These are phyloP conservation scores for Crax fasciolata DNA, from an alignment of 2,797 vertebrate genomes.

Conservation along the genomic window DNA sequence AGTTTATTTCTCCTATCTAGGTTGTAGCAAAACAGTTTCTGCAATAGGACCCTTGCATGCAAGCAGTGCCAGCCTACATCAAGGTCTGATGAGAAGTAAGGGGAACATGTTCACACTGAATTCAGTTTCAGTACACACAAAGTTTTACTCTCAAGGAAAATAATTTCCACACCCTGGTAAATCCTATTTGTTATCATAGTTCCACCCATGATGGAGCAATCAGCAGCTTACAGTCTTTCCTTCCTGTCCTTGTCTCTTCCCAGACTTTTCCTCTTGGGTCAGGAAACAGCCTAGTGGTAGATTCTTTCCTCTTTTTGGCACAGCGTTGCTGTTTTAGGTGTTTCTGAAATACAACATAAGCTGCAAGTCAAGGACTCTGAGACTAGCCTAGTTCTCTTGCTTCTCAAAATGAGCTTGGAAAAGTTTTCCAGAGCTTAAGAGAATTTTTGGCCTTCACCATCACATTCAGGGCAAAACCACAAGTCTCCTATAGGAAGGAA, in stretches of 20 bases:
- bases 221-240: slow-evolving; percentile 15
- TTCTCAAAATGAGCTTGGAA: background rate
- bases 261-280: background rate
- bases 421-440: background rate
- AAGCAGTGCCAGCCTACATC: background rate
- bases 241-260: slow-evolving; percentile 23
- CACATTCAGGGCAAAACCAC: background rate
- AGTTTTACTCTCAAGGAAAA: background rate
- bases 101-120: background rate
- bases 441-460: background rate
- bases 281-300: slow-evolving; percentile 11
- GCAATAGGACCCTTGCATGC: background rate
- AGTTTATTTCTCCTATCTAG: background rate
- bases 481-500: background rate
- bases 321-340: background rate
- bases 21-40: background rate
- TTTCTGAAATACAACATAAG: background rate
- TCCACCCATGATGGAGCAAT: background rate
- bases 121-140: background rate
- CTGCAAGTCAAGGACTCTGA: background rate
- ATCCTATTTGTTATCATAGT: background rate
- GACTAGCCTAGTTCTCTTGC: background rate
- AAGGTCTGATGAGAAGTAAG: background rate
- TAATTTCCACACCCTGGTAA: background rate
- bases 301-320: background rate